A percentile compares a stretch with the other conserved stretches of the same genome.
Conservation (phyloP, 2,888 invertebrate species). For the Saturnia pavonia region DNA sequence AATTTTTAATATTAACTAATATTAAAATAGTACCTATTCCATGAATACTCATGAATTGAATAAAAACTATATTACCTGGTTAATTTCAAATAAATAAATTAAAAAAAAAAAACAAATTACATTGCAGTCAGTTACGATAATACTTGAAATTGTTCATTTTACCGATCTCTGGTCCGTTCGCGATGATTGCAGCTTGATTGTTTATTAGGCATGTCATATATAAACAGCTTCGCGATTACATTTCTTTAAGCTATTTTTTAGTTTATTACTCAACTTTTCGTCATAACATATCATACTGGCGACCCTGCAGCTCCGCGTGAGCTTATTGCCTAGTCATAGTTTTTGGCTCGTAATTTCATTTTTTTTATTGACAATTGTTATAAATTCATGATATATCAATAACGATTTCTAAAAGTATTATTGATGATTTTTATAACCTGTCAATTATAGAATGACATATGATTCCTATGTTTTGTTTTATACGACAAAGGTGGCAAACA, state of each 20-base stretch:
- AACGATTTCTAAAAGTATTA: too few relatives aligned
- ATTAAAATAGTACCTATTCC: neutral
- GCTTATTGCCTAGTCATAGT: too few relatives aligned
- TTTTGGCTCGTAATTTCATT: too few relatives aligned
- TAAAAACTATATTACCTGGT: constrained; percentile 29
- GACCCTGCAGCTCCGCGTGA: too few relatives aligned
- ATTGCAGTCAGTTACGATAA: constrained; percentile 55
- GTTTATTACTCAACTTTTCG: neutral
- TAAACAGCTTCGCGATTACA: neutral
- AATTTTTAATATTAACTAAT: too few relatives aligned
- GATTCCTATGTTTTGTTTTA: too few relatives aligned
- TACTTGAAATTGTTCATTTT: constrained; percentile 52
- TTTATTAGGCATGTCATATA: constrained; percentile 24
- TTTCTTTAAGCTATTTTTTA: neutral
- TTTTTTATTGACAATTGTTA: neutral
- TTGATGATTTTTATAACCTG: too few relatives aligned
- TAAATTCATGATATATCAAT: too few relatives aligned
- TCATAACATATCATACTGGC: too few relatives aligned
- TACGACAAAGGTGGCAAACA: too few relatives aligned
- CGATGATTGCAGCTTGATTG: constrained; percentile 54
- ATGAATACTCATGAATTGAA: neutral
- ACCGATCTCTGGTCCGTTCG: constrained; percentile 48
- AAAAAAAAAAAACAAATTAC: constrained; percentile 57
- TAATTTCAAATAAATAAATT: constrained; percentile 46
- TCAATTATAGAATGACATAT: too few relatives aligned